phyloP scores from a whole-genome alignment of 1,140 invertebrate species.

The Carcinoscorpius rotundicauda region DNA sequence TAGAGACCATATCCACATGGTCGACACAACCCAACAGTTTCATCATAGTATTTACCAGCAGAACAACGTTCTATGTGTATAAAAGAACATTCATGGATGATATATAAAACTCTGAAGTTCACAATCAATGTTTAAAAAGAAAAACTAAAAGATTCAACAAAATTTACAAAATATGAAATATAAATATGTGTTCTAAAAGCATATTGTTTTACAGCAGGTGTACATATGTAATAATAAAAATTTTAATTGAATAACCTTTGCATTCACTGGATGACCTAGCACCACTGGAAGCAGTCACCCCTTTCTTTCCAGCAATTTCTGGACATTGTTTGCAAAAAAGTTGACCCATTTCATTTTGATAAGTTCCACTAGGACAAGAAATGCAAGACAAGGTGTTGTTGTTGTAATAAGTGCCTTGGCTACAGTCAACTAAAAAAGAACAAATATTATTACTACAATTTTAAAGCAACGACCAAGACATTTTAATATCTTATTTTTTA shows the following conservation, averaged over 20 bases:
- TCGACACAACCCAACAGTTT: constrained; percentile 64
- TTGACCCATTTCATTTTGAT: constrained; percentile 88
- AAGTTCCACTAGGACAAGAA: constrained; percentile 75
- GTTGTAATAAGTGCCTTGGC: constrained; percentile 80
- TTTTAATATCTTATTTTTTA: too few relatives aligned
- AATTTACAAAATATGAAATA: too few relatives aligned
- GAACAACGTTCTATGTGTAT: constrained; percentile 59
- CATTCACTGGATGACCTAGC: constrained; percentile 78
- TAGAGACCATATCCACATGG: constrained; percentile 90
- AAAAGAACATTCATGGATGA: too few relatives aligned
- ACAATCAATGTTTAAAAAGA: too few relatives aligned
- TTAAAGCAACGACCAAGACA: too few relatives aligned
- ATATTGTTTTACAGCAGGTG: background rate
- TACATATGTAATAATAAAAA: background rate
- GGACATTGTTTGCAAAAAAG: constrained; percentile 76
- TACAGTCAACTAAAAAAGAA: constrained; percentile 69
- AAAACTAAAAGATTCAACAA: too few relatives aligned
- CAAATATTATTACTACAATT: background rate
- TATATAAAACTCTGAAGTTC: too few relatives aligned
- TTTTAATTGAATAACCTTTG: constrained; percentile 47
- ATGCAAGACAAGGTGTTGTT: constrained; percentile 55
- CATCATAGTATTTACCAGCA: constrained; percentile 82
- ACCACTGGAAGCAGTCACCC: constrained; percentile 71
- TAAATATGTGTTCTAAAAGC: background rate
- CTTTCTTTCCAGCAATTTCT: constrained; percentile 65